Conservation (phyloP, 2,888 invertebrate species). For the Parapristionchus giblindavisi region DNA sequence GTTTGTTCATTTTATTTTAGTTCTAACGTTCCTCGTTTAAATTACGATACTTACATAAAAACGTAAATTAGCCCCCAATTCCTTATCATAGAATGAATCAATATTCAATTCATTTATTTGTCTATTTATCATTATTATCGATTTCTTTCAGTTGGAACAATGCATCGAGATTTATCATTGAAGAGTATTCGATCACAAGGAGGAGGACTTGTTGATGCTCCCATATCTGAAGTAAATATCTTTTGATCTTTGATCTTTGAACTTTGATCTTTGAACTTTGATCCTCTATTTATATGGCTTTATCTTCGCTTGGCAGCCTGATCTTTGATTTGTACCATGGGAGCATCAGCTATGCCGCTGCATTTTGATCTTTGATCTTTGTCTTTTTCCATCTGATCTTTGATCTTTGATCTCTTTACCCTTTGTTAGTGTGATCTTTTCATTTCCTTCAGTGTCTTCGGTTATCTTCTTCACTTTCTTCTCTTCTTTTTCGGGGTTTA, state of each 20-base stretch:
- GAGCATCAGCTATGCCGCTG: no score
- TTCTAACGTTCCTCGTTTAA: no score
- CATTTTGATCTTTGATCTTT: not conserved
- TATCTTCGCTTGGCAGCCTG: no score
- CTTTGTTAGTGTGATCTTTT: not conserved
- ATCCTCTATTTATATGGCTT: not conserved
- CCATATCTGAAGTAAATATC: slow-evolving; percentile 64
- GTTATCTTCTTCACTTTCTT: slow-evolving; percentile 27
- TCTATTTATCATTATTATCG: not conserved
- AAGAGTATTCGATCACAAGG: slow-evolving; percentile 59
- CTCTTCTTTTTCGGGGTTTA: slow-evolving; percentile 30
- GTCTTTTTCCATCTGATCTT: not conserved
- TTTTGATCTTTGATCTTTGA: not conserved
- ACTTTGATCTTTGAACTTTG: not conserved
- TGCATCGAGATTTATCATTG: slow-evolving; percentile 61
- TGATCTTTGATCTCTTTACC: no score
- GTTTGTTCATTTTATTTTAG: no score
- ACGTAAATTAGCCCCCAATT: no score
- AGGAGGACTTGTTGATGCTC: slow-evolving; percentile 64
- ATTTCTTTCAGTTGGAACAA: slow-evolving; percentile 46
- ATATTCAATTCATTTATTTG: no score
- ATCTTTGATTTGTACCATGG: no score
- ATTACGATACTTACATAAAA: no score
- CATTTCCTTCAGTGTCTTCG: slow-evolving; percentile 7
- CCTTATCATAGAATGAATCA: no score